Conservation (phyloP, 2,888 invertebrate species). For the Physocephala rufipes region DNA sequence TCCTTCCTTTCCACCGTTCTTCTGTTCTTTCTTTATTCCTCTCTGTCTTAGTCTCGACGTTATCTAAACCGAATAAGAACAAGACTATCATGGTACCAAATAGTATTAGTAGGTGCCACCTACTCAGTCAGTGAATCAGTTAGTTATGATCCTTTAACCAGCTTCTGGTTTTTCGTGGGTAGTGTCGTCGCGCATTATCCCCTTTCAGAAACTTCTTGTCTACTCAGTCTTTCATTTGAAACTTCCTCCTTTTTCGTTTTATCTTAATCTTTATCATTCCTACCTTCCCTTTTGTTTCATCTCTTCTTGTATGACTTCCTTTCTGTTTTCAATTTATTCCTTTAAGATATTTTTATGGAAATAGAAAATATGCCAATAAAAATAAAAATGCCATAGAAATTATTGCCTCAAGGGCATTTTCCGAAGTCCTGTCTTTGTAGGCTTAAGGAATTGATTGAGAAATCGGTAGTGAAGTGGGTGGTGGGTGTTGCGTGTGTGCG, state of each 20-base stretch:
- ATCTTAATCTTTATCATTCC: too few relatives aligned
- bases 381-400: too few relatives aligned
- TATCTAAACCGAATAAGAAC: too few relatives aligned
- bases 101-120: too few relatives aligned
- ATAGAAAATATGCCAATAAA: too few relatives aligned
- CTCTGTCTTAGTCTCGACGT: slow-evolving; percentile 4
- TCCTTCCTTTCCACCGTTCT: slow-evolving; percentile 9
- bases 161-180: too few relatives aligned
- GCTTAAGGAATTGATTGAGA: too few relatives aligned
- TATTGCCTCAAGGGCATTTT: slow-evolving; percentile 22
- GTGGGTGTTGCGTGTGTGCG: too few relatives aligned
- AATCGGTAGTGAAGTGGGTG: too few relatives aligned
- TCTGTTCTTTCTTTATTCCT: background rate
- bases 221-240: background rate
- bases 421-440: background rate
- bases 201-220: background rate
- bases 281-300: background rate
- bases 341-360: background rate
- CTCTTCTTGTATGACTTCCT: slow-evolving; percentile 7
- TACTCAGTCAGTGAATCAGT: too few relatives aligned
- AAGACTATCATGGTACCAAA: too few relatives aligned
- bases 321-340: background rate
- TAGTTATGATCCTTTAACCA: too few relatives aligned
- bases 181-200: background rate
- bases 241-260: background rate